Evolutionary conservation across 2,888 invertebrate species (phyloP).

Genomic region (Formica aserva): DNA sequence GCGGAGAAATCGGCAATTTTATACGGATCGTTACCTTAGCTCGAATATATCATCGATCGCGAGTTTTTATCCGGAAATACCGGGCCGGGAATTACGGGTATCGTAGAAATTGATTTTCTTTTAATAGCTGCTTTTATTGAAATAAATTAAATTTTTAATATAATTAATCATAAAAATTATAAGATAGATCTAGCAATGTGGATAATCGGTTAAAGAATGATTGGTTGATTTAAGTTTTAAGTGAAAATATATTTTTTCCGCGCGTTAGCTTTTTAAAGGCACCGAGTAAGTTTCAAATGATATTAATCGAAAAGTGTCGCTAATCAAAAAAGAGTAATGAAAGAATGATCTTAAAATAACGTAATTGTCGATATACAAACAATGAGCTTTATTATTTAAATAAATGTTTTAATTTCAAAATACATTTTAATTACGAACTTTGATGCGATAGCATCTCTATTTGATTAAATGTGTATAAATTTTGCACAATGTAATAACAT

Average conservation of each 20-base stretch:
- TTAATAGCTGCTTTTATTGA: background rate
- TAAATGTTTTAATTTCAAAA: background rate
- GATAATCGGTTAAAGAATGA: background rate
- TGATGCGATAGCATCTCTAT: background rate
- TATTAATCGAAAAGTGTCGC: background rate
- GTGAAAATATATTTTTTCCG: background rate
- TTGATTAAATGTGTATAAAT: background rate
- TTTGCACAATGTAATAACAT: background rate
- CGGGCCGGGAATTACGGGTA: background rate
- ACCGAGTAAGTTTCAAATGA: background rate
- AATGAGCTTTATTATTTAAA: background rate
- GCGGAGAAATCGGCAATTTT: conserved; percentile 20
- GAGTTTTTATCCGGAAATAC: background rate
- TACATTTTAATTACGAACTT: conserved; percentile 6
- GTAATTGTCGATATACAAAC: background rate
- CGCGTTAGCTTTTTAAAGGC: background rate
- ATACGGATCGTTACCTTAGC: background rate
- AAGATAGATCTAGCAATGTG: background rate
- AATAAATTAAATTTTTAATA: conserved; percentile 23
- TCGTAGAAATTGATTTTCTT: background rate
- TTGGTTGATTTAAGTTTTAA: conserved; percentile 10
- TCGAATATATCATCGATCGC: background rate
- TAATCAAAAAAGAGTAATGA: background rate
- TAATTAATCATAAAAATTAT: background rate
- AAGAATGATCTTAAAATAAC: background rate